Percentiles rank a stretch among this genome's conserved stretches.
Evolutionary conservation across 1,140 invertebrate genomes (phyloP).

Genomic region (Drosophila jambulina): DNA sequence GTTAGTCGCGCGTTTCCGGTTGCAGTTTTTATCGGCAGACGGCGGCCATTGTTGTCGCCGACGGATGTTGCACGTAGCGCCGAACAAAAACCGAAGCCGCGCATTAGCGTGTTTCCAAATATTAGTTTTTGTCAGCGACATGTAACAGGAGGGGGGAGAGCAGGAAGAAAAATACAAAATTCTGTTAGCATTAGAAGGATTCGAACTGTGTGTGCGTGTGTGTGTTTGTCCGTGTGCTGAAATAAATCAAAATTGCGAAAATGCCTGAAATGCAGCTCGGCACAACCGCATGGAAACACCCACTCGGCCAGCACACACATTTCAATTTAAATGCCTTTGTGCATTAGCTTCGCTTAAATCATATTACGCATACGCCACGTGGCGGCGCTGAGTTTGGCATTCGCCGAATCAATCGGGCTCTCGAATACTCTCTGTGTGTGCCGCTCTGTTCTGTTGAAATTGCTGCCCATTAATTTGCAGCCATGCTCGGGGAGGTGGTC

Average conservation of each 20-base stretch:
- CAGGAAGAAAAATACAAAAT: slow-evolving; percentile 55
- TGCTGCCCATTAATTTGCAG: slow-evolving; percentile 70
- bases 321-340: slow-evolving; percentile 82
- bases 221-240: slow-evolving; percentile 24
- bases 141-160: slow-evolving; percentile 34
- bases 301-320: slow-evolving; percentile 31
- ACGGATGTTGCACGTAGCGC: slow-evolving; percentile 71
- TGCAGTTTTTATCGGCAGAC: slow-evolving; percentile 23
- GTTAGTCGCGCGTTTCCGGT: slow-evolving; percentile 78
- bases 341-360: slow-evolving; percentile 79
- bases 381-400: slow-evolving; percentile 35
- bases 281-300: slow-evolving; percentile 28
- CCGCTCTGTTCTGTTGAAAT: slow-evolving; percentile 52
- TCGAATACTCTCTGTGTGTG: slow-evolving; percentile 3
- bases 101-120: slow-evolving; percentile 74
- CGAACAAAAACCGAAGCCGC: slow-evolving; percentile 39
- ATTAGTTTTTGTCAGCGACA: slow-evolving; percentile 74
- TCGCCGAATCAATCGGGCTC: slow-evolving; percentile 52
- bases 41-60: slow-evolving; percentile 44
- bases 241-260: slow-evolving; percentile 81
- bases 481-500: slow-evolving; percentile 19
- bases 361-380: slow-evolving; percentile 78
- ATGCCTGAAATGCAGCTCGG: slow-evolving; percentile 63
- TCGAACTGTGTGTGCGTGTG: slow-evolving; percentile 22
- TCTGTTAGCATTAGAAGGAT: slow-evolving; percentile 67